Conservation (phyloP, 2,888 invertebrate species). For the Aricia artaxerxes region DNA sequence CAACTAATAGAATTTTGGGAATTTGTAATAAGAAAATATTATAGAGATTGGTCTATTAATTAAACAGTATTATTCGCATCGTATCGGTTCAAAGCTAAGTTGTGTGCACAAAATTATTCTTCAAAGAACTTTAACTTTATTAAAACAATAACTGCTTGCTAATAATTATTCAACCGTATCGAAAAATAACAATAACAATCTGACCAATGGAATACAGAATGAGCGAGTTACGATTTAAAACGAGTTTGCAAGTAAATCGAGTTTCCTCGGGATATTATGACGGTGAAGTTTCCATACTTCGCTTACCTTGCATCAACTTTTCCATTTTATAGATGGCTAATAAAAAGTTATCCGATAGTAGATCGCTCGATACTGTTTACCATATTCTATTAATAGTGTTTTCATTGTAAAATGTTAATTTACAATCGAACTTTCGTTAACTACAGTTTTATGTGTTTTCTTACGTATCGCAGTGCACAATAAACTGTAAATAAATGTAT, state of each 20-base stretch:
- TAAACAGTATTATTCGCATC: background rate
- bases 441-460: constrained; percentile 18
- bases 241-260: constrained; percentile 41
- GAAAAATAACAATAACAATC: background rate
- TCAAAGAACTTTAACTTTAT: background rate
- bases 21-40: background rate
- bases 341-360: constrained; percentile 43
- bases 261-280: constrained; percentile 56
- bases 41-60: background rate
- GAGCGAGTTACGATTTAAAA: constrained; percentile 35
- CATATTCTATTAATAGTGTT: constrained; percentile 28
- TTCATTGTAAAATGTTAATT: constrained; percentile 25
- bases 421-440: constrained; percentile 13
- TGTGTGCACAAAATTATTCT: background rate
- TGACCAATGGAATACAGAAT: background rate
- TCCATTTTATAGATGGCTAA: constrained; percentile 43
- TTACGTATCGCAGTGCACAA: background rate
- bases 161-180: background rate
- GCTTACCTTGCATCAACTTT: constrained; percentile 49
- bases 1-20: background rate
- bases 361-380: constrained; percentile 37
- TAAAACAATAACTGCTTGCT: background rate
- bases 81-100: background rate
- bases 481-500: constrained; percentile 4
- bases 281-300: constrained; percentile 55